A percentile compares a stretch with the other conserved stretches of the same genome.
Conservation (phyloP, 2,113 vertebrate species). For the Esox niger region DNA sequence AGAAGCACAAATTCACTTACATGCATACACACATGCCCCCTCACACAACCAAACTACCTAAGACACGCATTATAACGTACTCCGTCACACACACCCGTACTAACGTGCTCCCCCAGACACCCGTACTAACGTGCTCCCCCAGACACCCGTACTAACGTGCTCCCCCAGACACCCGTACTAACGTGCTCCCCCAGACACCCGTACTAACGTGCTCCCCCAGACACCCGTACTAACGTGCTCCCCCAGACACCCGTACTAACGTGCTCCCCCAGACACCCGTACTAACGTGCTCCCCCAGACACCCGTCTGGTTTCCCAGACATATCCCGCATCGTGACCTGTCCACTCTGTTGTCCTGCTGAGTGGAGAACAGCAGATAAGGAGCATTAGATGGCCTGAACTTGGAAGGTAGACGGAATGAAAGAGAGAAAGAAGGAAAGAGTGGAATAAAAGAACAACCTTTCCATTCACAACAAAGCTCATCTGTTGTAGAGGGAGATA, state of each 20-base stretch:
- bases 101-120: conserved; percentile 24
- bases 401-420: conserved; percentile 74
- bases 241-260: too few species aligned
- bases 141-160: too few species aligned
- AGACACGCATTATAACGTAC: too few species aligned
- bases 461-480: conserved; percentile 60
- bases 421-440: conserved; percentile 37
- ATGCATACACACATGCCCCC: too few species aligned
- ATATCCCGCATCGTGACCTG: conserved; percentile 70
- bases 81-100: conserved; percentile 21
- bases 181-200: too few species aligned
- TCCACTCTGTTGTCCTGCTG: conserved; percentile 58
- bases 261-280: too few species aligned
- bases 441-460: conserved; percentile 5
- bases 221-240: too few species aligned
- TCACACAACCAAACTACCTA: too few species aligned
- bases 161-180: too few species aligned
- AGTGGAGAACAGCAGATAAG: conserved; percentile 91
- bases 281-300: too few species aligned
- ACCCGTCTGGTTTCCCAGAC: conserved; percentile 90
- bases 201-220: too few species aligned
- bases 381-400: conserved; percentile 97
- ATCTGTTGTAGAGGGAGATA: conserved; percentile 80
- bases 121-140: conserved; percentile 20
- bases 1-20: neutral